These are phyloP conservation scores for Drosophila punjabiensis DNA, from an alignment of 1,140 invertebrate species.

Conservation along the genomic window DNA sequence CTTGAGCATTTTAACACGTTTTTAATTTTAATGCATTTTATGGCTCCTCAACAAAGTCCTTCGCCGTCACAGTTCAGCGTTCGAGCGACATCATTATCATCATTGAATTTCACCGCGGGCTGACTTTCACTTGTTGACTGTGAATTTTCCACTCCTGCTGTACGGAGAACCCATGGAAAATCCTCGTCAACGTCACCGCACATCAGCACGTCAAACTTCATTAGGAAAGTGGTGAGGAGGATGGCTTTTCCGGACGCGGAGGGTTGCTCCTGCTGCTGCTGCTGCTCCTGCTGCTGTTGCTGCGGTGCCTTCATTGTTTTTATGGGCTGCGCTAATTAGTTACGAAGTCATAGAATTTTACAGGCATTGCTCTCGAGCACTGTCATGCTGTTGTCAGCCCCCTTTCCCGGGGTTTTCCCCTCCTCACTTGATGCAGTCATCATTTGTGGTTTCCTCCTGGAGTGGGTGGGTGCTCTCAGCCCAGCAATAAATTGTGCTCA, in stretches of 20 bases:
- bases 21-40: constrained; percentile 85
- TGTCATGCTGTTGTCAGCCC: constrained; percentile 66
- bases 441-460: constrained; percentile 45
- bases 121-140: constrained; percentile 79
- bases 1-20: constrained; percentile 81
- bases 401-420: not conserved
- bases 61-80: constrained; percentile 24
- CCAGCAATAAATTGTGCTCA: not conserved
- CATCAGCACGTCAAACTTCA: constrained; percentile 78
- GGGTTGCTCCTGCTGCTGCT: constrained; percentile 44
- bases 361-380: constrained; percentile 70
- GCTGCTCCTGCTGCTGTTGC: constrained; percentile 50
- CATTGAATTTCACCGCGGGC: constrained; percentile 39
- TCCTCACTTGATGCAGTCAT: constrained; percentile 50
- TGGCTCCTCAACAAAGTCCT: constrained; percentile 62
- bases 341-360: constrained; percentile 84
- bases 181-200: constrained; percentile 63
- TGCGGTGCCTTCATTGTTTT: constrained; percentile 77
- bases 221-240: constrained; percentile 59
- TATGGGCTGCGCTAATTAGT: constrained; percentile 85
- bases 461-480: not conserved
- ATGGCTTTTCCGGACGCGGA: constrained; percentile 11
- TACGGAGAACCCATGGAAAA: constrained; percentile 7
- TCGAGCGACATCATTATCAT: constrained; percentile 13
- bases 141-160: constrained; percentile 27